These are phyloP conservation scores for Piscicola geometra DNA, from an alignment of 2,888 invertebrate species.

Conservation along the genomic window DNA sequence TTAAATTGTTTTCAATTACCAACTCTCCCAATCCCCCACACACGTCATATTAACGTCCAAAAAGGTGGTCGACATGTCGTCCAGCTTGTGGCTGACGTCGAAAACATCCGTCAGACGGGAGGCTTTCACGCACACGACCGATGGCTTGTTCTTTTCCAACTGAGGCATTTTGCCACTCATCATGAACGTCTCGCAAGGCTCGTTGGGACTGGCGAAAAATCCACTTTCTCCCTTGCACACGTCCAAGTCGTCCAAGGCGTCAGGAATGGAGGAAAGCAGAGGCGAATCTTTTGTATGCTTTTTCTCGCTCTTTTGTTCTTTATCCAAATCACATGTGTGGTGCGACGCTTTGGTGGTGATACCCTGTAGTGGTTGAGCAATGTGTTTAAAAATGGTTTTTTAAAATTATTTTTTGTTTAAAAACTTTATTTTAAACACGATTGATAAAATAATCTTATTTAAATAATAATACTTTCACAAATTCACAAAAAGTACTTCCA, in stretches of 20 bases:
- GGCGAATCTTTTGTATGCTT: slow-evolving; percentile 41
- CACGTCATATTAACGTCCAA: slow-evolving; percentile 44
- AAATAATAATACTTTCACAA: too few relatives aligned
- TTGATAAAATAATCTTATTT: too few relatives aligned
- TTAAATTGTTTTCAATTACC: neutral
- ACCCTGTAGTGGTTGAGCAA: slow-evolving; percentile 36
- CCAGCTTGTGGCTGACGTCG: slow-evolving; percentile 47
- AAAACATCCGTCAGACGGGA: slow-evolving; percentile 50
- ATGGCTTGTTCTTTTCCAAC: slow-evolving; percentile 42
- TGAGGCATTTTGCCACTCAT: slow-evolving; percentile 40
- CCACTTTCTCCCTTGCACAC: slow-evolving; percentile 43
- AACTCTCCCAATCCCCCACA: neutral
- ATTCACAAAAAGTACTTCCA: too few relatives aligned
- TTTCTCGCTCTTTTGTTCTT: slow-evolving; percentile 25
- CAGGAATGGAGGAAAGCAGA: neutral
- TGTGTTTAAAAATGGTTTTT: too few relatives aligned
- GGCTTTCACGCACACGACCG: slow-evolving; percentile 50
- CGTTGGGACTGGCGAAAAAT: slow-evolving; percentile 43
- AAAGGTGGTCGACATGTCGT: slow-evolving; percentile 48
- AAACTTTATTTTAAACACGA: too few relatives aligned
- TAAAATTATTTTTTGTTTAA: too few relatives aligned
- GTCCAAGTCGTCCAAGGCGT: slow-evolving; percentile 18
- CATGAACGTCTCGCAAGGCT: slow-evolving; percentile 42
- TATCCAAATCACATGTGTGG: slow-evolving; percentile 38
- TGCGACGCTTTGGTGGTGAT: slow-evolving; percentile 44